Evolutionary conservation across 2,113 vertebrate species (phyloP).

Genomic region (Lathamus discolor): DNA sequence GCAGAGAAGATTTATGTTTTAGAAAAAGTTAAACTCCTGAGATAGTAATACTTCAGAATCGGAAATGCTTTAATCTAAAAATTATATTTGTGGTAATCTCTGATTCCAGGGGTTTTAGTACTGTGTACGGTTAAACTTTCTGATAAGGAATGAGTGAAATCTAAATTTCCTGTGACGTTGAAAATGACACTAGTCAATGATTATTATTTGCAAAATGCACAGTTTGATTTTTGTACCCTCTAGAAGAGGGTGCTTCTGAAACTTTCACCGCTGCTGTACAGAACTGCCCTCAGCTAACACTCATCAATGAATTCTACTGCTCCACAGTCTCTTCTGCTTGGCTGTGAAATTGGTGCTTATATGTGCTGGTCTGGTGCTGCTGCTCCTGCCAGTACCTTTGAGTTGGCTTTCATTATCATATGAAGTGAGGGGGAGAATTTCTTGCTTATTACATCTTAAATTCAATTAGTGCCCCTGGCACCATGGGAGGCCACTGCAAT

Average conservation of each 20-base stretch:
- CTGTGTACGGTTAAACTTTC: neutral
- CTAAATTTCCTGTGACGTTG: neutral
- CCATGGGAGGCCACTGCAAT: conserved; percentile 6
- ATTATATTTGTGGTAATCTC: neutral
- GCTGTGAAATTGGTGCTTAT: neutral
- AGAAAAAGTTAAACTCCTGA: neutral
- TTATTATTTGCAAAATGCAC: neutral
- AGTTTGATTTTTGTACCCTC: neutral
- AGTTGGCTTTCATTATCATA: neutral
- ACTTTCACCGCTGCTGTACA: neutral
- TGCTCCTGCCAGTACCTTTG: neutral
- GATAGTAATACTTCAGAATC: neutral
- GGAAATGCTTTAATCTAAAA: neutral
- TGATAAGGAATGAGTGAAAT: neutral
- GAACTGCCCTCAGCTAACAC: neutral
- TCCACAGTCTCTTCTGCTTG: neutral
- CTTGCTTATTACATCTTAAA: conserved; percentile 51
- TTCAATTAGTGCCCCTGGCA: conserved; percentile 65
- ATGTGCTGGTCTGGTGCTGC: neutral
- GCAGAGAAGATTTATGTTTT: neutral
- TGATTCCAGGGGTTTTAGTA: neutral
- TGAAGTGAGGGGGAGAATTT: conserved; percentile 1
- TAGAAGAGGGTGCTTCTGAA: neutral
- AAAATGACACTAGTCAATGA: neutral
- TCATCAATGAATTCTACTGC: neutral